Percentiles rank a stretch among this genome's conserved stretches.
phyloP scores from a whole-genome alignment of 2,888 invertebrate species.

The Galerucella nymphaeae region DNA sequence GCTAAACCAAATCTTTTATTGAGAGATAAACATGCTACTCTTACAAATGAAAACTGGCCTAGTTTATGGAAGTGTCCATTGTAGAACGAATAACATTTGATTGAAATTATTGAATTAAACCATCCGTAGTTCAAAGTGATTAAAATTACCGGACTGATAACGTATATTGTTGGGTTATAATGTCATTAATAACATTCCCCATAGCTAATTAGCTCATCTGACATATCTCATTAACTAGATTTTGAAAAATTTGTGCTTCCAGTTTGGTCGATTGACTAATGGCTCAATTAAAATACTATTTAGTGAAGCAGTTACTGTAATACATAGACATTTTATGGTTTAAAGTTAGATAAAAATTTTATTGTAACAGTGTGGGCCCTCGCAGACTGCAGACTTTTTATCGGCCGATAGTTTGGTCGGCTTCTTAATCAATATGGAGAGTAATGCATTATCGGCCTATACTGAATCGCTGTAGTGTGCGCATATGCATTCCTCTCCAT shows the following conservation, averaged over 20 bases:
- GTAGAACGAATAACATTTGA: conserved; percentile 23
- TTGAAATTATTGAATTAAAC: conserved; percentile 43
- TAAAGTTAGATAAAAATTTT: background rate
- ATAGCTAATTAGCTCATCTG: conserved; percentile 32
- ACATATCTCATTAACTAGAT: conserved; percentile 31
- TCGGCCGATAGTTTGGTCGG: no score
- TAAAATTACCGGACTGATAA: conserved; percentile 39
- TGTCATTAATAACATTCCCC: conserved; percentile 29
- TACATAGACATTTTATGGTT: background rate
- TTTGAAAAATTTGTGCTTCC: conserved; percentile 26
- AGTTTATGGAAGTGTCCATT: background rate
- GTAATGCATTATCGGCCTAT: no score
- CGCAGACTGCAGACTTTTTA: no score
- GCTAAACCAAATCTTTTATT: no score
- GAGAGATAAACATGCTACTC: no score
- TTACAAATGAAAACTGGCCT: background rate
- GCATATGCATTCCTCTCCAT: no score
- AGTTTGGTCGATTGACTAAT: conserved; percentile 23
- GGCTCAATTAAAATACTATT: background rate
- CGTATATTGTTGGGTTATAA: conserved; percentile 21
- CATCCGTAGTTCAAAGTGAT: conserved; percentile 35
- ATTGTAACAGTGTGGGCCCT: background rate
- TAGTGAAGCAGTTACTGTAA: background rate
- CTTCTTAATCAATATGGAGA: no score
- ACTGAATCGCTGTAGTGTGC: no score